Evolutionary conservation across 2,888 invertebrate genomes (phyloP), one percentile per base, ranked within the genome.

Genomic region (Syrphus vitripennis): DNA sequence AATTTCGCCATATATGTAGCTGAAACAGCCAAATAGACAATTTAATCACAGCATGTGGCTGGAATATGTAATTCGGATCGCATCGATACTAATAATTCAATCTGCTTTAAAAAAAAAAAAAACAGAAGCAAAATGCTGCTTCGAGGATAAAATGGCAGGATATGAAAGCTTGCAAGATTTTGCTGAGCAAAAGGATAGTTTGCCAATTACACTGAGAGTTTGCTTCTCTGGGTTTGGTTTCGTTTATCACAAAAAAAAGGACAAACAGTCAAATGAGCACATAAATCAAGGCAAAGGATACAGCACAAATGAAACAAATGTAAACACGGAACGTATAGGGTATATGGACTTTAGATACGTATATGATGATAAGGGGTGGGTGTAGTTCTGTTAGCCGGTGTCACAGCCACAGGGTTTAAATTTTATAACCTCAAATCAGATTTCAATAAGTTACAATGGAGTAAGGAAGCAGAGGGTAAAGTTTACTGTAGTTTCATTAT

Each of bases 11-110:
- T n/a, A 48, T 21, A 4, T 6, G 3, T 29, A 40, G 14, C 12
- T 74, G 65, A 75, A 84, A 69, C 72, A 76, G 86, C 72, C 53
- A 81, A 81, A 89, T 89, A 89, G 89, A 90, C 90, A 90, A 90
- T 90, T 90, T 90, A 90, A 91, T 89, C 91, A 89, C 91, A 91
- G 91, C 91, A 90, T 91, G 91, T 89, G 91, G 91, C 90, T 89
- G 89, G 91, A 90, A 91, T 91, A 91, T 90, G 90, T 89, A 91
- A 91, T 91, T 90, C 89, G 84, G 63, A 86, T 86, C 63, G 88
- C 89, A 91, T 91, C 90, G 91, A 89, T 87, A 88, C 88, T 87
- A 88, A 91, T 90, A 91, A 90, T 88, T 90, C 88, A 90, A 88
- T 87, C 78, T 79, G 59, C 16, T 67, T 57, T 75, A 19, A 55